Evolutionary conservation across 2,888 invertebrate species (phyloP).

Genomic region (Aricia artaxerxes): DNA sequence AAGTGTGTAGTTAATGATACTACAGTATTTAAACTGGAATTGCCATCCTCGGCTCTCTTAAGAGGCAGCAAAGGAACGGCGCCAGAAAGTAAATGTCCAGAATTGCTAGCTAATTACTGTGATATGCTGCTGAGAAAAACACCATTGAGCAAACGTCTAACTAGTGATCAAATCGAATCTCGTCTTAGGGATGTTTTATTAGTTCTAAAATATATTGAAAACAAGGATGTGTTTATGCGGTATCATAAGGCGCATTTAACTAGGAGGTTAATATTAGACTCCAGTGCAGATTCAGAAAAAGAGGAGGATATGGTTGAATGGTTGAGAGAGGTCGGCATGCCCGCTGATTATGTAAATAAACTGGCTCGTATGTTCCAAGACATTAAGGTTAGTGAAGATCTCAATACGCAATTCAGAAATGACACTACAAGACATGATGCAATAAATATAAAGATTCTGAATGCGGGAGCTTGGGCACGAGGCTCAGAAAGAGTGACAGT

Average conservation of each 20-base stretch:
- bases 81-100: slow-evolving; percentile 99
- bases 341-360: slow-evolving; percentile 99
- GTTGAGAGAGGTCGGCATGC: slow-evolving; percentile 99
- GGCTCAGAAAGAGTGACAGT: slow-evolving; percentile 97
- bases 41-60: slow-evolving; percentile 82
- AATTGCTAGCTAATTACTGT: slow-evolving; percentile 99
- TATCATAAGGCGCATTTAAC: slow-evolving; percentile 99
- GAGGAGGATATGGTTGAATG: slow-evolving; percentile 99
- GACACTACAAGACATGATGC: slow-evolving; percentile 91
- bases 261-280: slow-evolving; percentile 95
- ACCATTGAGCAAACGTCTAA: slow-evolving; percentile 96
- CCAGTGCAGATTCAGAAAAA: slow-evolving; percentile 99
- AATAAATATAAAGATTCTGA: slow-evolving; percentile 98
- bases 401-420: slow-evolving; percentile 95
- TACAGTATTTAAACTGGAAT: slow-evolving; percentile 89
- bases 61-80: slow-evolving; percentile 84
- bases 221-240: slow-evolving; percentile 99
- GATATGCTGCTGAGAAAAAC: slow-evolving; percentile 99
- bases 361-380: slow-evolving; percentile 99
- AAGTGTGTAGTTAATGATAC: slow-evolving; percentile 99
- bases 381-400: slow-evolving; percentile 97
- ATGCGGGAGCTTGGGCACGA: slow-evolving; percentile 98
- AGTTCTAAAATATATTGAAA: slow-evolving; percentile 99
- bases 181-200: slow-evolving; percentile 95
- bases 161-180: slow-evolving; percentile 97